Conservation (phyloP, 2,797 vertebrate genomes). For the Staurois parvus region DNA sequence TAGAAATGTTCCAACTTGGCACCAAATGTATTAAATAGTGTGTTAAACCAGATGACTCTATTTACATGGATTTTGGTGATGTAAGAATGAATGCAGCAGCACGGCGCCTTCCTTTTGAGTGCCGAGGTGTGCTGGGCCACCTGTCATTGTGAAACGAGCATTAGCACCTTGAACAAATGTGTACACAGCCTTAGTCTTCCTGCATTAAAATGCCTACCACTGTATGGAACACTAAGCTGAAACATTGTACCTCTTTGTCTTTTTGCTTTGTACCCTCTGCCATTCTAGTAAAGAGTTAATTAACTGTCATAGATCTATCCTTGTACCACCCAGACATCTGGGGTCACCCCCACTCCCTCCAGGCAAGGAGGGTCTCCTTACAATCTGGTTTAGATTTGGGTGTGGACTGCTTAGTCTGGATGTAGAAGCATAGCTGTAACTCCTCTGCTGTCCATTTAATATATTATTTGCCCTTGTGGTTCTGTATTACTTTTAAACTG, state of each 20-base stretch:
- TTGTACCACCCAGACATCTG: constrained; percentile 57
- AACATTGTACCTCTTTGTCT: background rate
- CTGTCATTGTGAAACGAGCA: too few species aligned
- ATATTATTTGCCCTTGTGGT: background rate
- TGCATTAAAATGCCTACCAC: background rate
- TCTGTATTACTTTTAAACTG: background rate
- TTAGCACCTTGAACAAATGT: too few species aligned
- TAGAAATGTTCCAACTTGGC: too few species aligned
- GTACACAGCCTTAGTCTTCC: too few species aligned
- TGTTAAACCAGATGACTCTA: too few species aligned
- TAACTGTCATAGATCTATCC: background rate
- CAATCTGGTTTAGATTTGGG: constrained; percentile 61
- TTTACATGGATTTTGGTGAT: too few species aligned
- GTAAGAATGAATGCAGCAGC: too few species aligned
- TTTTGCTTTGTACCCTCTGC: background rate
- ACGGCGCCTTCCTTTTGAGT: too few species aligned
- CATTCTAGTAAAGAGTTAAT: constrained; percentile 44
- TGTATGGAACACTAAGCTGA: background rate
- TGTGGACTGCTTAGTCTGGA: constrained; percentile 42
- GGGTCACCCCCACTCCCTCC: constrained; percentile 45
- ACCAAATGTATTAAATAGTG: too few species aligned
- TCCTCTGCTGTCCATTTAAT: constrained; percentile 11
- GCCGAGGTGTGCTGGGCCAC: too few species aligned
- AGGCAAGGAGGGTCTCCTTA: constrained; percentile 55
- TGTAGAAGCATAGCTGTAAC: constrained; percentile 25